Conservation (phyloP, 2,113 vertebrate genomes). For the Leuciscus idus region DNA sequence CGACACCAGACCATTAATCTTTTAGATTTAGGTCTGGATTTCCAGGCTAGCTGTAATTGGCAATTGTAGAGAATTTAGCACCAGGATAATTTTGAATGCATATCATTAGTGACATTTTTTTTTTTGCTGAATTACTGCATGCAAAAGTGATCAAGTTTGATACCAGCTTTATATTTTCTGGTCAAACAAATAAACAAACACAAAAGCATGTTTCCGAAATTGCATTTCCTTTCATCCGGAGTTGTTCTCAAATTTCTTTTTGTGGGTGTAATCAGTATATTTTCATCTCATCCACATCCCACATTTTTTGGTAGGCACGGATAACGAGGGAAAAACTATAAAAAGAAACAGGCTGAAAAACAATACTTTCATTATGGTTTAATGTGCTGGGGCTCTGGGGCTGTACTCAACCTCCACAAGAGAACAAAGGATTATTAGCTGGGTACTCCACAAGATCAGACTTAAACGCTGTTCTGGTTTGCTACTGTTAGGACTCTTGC, state of each 20-base stretch:
- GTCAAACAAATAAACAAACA: not conserved
- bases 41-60: not conserved
- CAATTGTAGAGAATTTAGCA: not conserved
- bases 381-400: constrained; percentile 42
- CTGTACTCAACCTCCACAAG: constrained; percentile 25
- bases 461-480: not conserved
- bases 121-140: not conserved
- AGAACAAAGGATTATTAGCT: constrained; percentile 30
- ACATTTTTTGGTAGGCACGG: not conserved
- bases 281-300: not conserved
- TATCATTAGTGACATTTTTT: not conserved
- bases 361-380: constrained; percentile 45
- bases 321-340: constrained; percentile 42
- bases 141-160: not conserved
- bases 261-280: constrained; percentile 14
- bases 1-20: too few species aligned
- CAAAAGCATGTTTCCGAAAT: not conserved
- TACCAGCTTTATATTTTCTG: not conserved
- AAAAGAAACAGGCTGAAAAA: constrained; percentile 40
- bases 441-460: not conserved
- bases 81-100: not conserved
- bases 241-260: constrained; percentile 8
- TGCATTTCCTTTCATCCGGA: not conserved
- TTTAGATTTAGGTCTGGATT: too few species aligned
- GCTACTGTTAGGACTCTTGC: not conserved